Base-by-base conservation (phyloP, 2,888 invertebrate species). In the Oscheius sp. region DNA sequence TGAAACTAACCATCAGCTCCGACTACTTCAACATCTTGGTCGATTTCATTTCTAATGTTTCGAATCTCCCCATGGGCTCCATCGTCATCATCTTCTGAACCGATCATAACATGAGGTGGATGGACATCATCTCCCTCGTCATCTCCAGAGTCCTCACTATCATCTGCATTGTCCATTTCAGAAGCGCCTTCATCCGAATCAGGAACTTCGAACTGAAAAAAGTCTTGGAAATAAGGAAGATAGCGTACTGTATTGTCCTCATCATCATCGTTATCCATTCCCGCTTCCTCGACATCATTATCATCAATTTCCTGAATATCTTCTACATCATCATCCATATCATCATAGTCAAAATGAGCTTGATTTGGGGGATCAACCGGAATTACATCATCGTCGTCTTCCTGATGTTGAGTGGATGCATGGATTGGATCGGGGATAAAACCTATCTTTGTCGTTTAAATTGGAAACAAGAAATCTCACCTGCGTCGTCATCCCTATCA, bases 1-100 rank as follows among this genome's bases (percentile, higher is more conserved):
- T 15, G 17, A 0, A 29, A 17, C 4, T n/a, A 23, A 66, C 69
- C 71, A 65, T 76, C 76, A 34, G 70, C 76, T 6, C 71, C 74
- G 12, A 74, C 27, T 12, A 76, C 71, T 37, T 72, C 72, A 45
- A 45, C 55, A 45, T 65, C 65, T 17, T 52, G 66, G 8, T 53
- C 70, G 31, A n/a, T n/a, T n/a, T 15, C 65, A 31, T 70, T 52
- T 4, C 12, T 33, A 34, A 20, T 64, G 23, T 70, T 52, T 4
- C 12, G 50, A 34, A 20, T 64, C 12, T 27, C n/a, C n/a, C n/a
- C 23, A 45, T 65, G 65, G 29, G 25, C 61, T 8, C 68, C 69
- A 55, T 66, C 68, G 10, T 75, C 69, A 23, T 45, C 64, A 27
- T 73, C 34, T 15, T 64, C 65, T 1, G 57, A 57, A 0, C 50